These are phyloP conservation scores for Acronicta aceris DNA, from an alignment of 2,888 invertebrate species.

Conservation along the genomic window DNA sequence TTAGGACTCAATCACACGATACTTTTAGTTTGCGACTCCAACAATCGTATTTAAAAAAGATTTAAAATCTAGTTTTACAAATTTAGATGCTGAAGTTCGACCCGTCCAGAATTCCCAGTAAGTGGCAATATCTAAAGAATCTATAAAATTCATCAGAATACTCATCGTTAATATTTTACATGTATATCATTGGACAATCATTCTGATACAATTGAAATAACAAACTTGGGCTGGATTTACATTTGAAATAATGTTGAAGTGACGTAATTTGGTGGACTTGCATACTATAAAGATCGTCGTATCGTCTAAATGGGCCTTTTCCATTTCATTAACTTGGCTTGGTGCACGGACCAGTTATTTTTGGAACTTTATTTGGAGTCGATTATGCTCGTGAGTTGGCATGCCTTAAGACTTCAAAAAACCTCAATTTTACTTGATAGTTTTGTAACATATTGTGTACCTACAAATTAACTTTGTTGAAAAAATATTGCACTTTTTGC, in stretches of 20 bases:
- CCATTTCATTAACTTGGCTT: neutral
- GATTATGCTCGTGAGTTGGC: neutral
- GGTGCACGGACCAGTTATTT: neutral
- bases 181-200: too few species aligned
- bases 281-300: neutral
- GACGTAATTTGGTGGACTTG: too few species aligned
- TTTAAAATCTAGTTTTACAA: too few species aligned
- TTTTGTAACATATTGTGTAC: neutral
- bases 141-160: too few species aligned
- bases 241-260: too few species aligned
- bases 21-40: neutral
- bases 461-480: conserved; percentile 22
- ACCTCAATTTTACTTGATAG: neutral
- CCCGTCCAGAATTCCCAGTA: too few species aligned
- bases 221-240: too few species aligned
- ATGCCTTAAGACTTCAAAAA: conserved; percentile 9
- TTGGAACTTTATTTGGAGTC: neutral
- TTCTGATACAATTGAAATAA: too few species aligned
- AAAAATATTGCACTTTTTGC: conserved; percentile 42
- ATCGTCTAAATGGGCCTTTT: neutral
- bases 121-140: too few species aligned
- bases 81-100: too few species aligned
- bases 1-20: neutral
- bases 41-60: too few species aligned
- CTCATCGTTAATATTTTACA: too few species aligned